Base-by-base conservation (phyloP, 2,113 vertebrate species). In the Melanocharis versteri region DNA sequence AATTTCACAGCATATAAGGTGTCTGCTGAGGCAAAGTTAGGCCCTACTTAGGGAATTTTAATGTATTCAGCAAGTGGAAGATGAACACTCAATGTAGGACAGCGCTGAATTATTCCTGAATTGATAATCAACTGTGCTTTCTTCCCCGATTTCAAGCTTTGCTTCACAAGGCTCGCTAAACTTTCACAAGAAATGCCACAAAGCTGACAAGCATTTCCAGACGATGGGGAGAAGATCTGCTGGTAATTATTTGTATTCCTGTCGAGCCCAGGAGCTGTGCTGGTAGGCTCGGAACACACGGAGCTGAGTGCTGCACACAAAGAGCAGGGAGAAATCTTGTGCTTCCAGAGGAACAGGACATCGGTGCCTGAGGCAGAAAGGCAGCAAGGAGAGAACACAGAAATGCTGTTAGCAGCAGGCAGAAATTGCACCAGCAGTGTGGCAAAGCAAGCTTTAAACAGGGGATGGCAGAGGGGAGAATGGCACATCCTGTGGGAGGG, bases 241-340 rank as follows among this genome's bases (percentile, higher is more conserved):
- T 70, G 22, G 28, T 30, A 23, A 87, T 87, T 45, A 40, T 61
- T 20, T 54, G 54, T 37, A 22, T 45, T 65, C 15, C 40, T 53
- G 20, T 2, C 45, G 45, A 58, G 58, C 54, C 44, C 62, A 80
- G 83, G 20, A 80, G 45, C 31, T 57, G n/a, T 9, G 58, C 37
- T 53, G 50, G 37, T 1, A 23, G 53, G 44, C 18, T 24, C 31
- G 79, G 48, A 68, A 15, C 30, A 66, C 17, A 4, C 4, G 7
- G 45, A 77, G 31, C 60, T 26, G 27, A 1, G 1, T 0, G 1
- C 37, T n/a, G 26, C 10, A 6, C 58, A 42, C 35, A 1, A 9
- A 26, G 80, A 33, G 45, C 42, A 33, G 33, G 20, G 37, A 40
- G 24, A 56, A 44, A 4, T n/a, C n/a, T n/a, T 0, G 0, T 10